Base-by-base conservation (phyloP, 2,888 invertebrate genomes). In the Tetropium fuscum region DNA sequence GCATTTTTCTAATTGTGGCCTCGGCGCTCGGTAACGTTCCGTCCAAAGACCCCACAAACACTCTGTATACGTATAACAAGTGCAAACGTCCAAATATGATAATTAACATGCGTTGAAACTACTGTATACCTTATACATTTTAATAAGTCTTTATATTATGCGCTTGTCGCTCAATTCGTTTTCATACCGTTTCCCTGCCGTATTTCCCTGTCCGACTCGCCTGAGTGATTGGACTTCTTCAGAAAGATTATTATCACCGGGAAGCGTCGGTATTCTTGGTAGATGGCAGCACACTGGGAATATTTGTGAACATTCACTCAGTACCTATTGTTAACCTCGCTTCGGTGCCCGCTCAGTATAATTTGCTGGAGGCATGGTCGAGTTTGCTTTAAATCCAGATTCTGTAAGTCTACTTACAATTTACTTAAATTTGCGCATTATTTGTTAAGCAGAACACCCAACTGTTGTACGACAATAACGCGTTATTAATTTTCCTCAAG, bases 171-270 rank as follows among this genome's bases (percentile, higher is more conserved):
- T 22, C 63, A 55, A 54, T 53, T 41, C 44, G 41, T 53, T 47
- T 47, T 18, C 38, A 45, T 41, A 10, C 36, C 53, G 55, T 64
- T 48, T 57, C 48, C 57, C 22, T 56, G 13, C 20, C 34, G 15
- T 18, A 32, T 49, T 36, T 45, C 38, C 48, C 60, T 65, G 62
- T 63, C 63, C 63, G 34, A 47, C 53, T 36, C 19, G 36, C 43
- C 66, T 73, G 75, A 62, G 40, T 68, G 71, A 76, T 73, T 76
- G 73, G 64, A 66, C 65, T 74, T 77, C 74, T 70, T 69, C 70
- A 69, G 74, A 76, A 78, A 75, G 79, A 77, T 78, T 56, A 69
- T 66, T 72, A 79, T 79, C 79, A 73, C 68, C 67, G 69, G 72
- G 75, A 75, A 76, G 53, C 75, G 74, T 77, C 77, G 71, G 71